Conservation (phyloP, 2,888 invertebrate genomes). For the Tubiluchus corallicola region DNA sequence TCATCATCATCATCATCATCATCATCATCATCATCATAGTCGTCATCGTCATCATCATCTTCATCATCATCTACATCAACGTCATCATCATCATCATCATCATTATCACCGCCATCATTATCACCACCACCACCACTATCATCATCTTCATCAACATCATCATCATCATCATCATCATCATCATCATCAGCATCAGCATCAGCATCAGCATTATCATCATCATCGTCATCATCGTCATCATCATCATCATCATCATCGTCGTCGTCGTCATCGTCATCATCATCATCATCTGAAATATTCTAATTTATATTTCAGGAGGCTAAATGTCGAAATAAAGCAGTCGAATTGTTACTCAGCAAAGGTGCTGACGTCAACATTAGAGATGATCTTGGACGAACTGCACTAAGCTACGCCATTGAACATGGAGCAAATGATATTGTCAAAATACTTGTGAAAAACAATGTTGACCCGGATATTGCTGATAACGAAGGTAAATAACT, state of each 20-base stretch:
- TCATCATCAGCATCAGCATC: background rate
- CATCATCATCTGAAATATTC: too few species aligned
- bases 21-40: background rate
- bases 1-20: conserved; percentile 3
- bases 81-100: conserved; percentile 3
- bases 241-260: conserved; percentile 1
- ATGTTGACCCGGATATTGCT: conserved; percentile 23
- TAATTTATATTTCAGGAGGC: too few species aligned
- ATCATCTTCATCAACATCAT: background rate
- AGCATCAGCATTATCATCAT: background rate
- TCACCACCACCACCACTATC: conserved; percentile 1
- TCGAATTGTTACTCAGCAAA: conserved; percentile 19
- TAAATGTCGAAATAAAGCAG: conserved; percentile 19
- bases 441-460: conserved; percentile 21
- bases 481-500: conserved; percentile 24
- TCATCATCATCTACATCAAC: conserved; percentile 3
- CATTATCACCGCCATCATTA: background rate
- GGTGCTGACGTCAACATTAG: conserved; percentile 23
- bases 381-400: conserved; percentile 22
- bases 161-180: conserved; percentile 3
- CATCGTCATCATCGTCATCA: conserved; percentile 1
- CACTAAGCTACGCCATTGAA: conserved; percentile 26
- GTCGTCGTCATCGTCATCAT: conserved; percentile 3
- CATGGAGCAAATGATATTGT: conserved; percentile 24
- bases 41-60: conserved; percentile 1